Base-by-base conservation (phyloP, 2,797 vertebrate genomes). In the Sebastolobus alascanus region DNA sequence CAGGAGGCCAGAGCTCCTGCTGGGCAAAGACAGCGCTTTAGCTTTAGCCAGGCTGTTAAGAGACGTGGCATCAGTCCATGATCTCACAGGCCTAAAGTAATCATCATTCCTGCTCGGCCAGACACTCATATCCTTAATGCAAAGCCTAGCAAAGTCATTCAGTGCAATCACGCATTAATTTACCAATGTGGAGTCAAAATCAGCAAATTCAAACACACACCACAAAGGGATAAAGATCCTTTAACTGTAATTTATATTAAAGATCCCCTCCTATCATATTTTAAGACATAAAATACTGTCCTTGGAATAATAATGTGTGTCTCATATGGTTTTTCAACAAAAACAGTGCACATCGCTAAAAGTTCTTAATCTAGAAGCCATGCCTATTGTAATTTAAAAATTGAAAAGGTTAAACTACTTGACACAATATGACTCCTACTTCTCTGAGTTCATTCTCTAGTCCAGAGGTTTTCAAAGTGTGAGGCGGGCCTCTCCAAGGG, bases 61-160 rank as follows among this genome's bases (percentile, higher is more conserved):
- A 82, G 9, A 88, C 56, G 58, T 67, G 69, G 27, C 38, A 86
- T 80, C 68, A 63, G 74, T 87, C 58, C 40, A 52, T 82, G 64
- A 65, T 80, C 61, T 87, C 37, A 38, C 59, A 72, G 54, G 25
- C 66, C 77, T 61, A 29, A 67, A 78, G 58, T 77, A 56, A 72
- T 80, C 69, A 77, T 76, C 61, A 52, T 63, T 80, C 27, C 55
- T 84, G 63, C 69, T 68, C 20, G 3, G 5, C 68, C 64, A 68
- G 31, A 67, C 58, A 68, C 7, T 14, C 16, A n/a, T 52, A 67
- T 75, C 55, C 22, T 60, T 76, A 50, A 82, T 56, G 11, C 27
- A 80, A 86, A 79, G 35, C 27, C 25, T 8, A 43, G 14, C n/a
- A 66, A 65, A 67, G 59, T 77, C 58, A 43, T 52, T 72, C 33